Conservation (phyloP, 2,113 vertebrate genomes). For the Heteronetta atricapilla region DNA sequence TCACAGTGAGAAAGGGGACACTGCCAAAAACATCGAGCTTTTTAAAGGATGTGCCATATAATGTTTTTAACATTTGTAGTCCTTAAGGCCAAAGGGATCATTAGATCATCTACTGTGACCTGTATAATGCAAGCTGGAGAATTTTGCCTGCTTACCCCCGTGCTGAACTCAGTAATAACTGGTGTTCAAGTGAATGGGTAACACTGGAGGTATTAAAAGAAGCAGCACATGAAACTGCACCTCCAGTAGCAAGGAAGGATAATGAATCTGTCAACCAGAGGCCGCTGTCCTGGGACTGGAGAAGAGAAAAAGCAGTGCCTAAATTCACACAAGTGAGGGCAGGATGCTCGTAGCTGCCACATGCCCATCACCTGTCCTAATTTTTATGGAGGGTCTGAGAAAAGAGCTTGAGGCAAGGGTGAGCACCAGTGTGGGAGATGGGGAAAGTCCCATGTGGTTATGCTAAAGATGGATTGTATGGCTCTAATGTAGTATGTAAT, state of each 20-base stretch:
- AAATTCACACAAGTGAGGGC: not conserved
- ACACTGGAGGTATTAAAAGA: conserved; percentile 10
- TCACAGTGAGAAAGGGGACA: conserved; percentile 46
- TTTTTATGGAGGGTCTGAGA: not conserved
- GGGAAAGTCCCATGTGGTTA: not conserved
- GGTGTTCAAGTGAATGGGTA: not conserved
- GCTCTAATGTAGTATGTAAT: not conserved
- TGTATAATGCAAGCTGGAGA: not conserved
- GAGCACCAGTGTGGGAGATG: not conserved
- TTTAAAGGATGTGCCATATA: conserved; percentile 51
- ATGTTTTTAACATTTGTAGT: conserved; percentile 58
- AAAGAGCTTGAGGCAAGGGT: not conserved
- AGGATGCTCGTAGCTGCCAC: not conserved
- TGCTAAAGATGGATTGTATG: not conserved
- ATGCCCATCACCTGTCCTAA: not conserved
- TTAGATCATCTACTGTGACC: conserved; percentile 59
- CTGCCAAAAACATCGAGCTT: conserved; percentile 46
- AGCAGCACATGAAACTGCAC: conserved; percentile 2
- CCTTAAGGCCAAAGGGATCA: conserved; percentile 41
- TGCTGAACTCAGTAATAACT: conserved; percentile 6
- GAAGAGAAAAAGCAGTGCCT: not conserved
- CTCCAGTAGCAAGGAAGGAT: not conserved
- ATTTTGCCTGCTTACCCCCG: conserved; percentile 8
- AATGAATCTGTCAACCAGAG: conserved; percentile 36
- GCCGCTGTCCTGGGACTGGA: not conserved